These are phyloP conservation scores for Astreopora myriophthalma DNA, from an alignment of 64 coral and sea anemone species.

Conservation along the genomic window DNA sequence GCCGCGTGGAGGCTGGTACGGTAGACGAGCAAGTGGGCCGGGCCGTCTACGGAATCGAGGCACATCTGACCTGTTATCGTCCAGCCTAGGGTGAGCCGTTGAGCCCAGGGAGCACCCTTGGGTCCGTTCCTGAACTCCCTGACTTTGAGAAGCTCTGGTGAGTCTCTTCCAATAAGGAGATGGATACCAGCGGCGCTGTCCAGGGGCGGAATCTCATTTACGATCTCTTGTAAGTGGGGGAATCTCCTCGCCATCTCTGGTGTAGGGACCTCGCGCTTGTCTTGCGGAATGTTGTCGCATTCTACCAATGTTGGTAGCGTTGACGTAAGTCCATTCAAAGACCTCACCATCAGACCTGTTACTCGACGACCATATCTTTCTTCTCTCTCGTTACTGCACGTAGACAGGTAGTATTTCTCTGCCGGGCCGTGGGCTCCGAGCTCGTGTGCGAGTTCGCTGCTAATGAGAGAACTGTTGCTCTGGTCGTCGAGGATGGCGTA, in stretches of 20 bases:
- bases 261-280: conserved; percentile 18
- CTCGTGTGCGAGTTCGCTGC: conserved; percentile 35
- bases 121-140: conserved; percentile 28
- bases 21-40: not conserved
- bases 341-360: not conserved
- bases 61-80: conserved; percentile 27
- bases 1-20: not conserved
- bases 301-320: not conserved
- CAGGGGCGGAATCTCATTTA: not conserved
- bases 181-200: not conserved
- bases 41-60: not conserved
- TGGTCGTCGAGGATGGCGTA: conserved; percentile 49
- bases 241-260: conserved; percentile 33
- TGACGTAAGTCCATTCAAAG: not conserved
- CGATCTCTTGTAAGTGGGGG: not conserved
- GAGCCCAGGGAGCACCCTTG: not conserved
- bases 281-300: not conserved
- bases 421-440: not conserved
- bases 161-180: not conserved
- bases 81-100: not conserved
- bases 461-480: conserved; percentile 26
- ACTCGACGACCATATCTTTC: not conserved
- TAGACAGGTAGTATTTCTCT: conserved; percentile 34
- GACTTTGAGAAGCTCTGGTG: conserved; percentile 13
- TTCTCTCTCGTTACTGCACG: not conserved